Evolutionary conservation across 2,113 vertebrate genomes (phyloP).

Genomic region (Mola mola): DNA sequence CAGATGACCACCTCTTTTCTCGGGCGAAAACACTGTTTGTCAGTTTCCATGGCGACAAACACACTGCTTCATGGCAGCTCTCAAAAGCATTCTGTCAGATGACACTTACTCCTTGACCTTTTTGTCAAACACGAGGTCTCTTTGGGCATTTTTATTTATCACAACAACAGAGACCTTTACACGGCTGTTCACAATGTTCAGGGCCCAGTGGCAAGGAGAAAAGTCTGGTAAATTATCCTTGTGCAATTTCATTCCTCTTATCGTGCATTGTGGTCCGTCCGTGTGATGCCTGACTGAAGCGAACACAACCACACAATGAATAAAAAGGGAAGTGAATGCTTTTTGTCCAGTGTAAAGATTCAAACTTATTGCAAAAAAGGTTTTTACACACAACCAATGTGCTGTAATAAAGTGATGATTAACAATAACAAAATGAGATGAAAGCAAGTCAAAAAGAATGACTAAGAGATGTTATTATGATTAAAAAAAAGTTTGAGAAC

Average conservation of each 20-base stretch:
- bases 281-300: neutral
- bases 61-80: constrained; percentile 19
- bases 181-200: constrained; percentile 29
- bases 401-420: too few species aligned
- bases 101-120: constrained; percentile 69
- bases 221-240: constrained; percentile 24
- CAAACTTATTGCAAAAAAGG: too few species aligned
- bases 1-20: constrained; percentile 2
- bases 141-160: constrained; percentile 49
- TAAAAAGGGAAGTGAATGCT: neutral
- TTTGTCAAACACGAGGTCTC: constrained; percentile 50
- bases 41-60: constrained; percentile 66
- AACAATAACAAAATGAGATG: too few species aligned
- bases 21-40: constrained; percentile 33
- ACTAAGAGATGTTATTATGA: too few species aligned
- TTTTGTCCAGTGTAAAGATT: too few species aligned
- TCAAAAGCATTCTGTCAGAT: constrained; percentile 59
- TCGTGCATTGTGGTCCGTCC: neutral
- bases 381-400: too few species aligned
- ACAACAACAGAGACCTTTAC: constrained; percentile 56
- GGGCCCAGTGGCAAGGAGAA: neutral
- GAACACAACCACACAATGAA: neutral
- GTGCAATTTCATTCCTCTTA: constrained; percentile 23
- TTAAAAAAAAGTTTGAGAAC: too few species aligned
- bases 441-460: too few species aligned